phyloP scores from a whole-genome alignment of 2,797 vertebrate species.

The Anas bahamensis region DNA sequence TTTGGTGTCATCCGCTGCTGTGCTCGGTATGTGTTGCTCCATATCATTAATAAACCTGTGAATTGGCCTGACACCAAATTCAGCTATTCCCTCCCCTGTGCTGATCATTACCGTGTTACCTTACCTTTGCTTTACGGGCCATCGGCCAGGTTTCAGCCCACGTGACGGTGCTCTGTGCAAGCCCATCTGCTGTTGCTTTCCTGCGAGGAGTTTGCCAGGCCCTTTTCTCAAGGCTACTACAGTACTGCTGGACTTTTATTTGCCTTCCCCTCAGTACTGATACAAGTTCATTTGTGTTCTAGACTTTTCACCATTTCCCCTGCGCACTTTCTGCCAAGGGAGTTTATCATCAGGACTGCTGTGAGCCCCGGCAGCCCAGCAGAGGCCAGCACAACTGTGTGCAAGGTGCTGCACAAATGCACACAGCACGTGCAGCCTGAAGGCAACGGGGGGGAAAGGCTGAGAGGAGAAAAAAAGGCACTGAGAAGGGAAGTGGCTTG shows the following conservation, averaged over 20 bases:
- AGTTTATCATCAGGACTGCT: not conserved
- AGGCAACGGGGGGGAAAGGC: not conserved
- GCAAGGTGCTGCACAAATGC: not conserved
- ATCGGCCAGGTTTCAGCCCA: not conserved
- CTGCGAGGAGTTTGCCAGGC: not conserved
- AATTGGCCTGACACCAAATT: not conserved
- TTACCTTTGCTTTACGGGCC: not conserved
- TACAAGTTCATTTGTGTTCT: not conserved
- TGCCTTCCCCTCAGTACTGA: not conserved
- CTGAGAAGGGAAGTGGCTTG: not conserved
- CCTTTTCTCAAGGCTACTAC: not conserved
- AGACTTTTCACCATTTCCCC: not conserved
- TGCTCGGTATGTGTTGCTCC: not conserved
- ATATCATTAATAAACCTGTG: not conserved
- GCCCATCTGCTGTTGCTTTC: constrained; percentile 4
- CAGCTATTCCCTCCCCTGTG: not conserved
- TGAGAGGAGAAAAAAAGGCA: not conserved
- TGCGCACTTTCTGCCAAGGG: not conserved
- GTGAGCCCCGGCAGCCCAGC: not conserved
- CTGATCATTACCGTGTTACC: not conserved
- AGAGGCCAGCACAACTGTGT: not conserved
- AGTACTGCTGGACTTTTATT: not conserved
- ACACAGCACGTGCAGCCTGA: not conserved
- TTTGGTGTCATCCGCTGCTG: not conserved
- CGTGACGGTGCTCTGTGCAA: not conserved